Base-by-base conservation (phyloP, 1,140 invertebrate genomes). In the Mactra quadrangularis region DNA sequence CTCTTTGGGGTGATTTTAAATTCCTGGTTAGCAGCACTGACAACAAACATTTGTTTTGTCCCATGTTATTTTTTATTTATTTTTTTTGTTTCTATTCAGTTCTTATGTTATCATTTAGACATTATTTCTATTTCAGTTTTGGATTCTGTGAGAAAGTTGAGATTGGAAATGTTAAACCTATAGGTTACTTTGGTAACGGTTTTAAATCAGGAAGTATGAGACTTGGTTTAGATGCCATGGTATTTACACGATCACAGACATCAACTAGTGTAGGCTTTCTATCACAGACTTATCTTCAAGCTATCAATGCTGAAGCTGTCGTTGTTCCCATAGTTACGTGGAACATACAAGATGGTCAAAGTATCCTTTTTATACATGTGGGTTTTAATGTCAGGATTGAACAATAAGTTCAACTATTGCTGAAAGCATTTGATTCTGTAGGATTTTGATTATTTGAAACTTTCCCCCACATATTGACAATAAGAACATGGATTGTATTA, bases 171-270 rank as follows among this genome's bases (percentile, higher is more conserved):
- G 88, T 91, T 52, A 86, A 87, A 29, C 90, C 91, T 2, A 89
- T 92, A 47, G 91, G 91, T 64, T 87, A 90, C 27, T 92, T 92
- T 88, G 91, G 91, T 11, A 92, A 92, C 71, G 91, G 91, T 1
- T 92, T 92, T 74, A 92, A 92, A 76, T 91, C 90, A 19, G 91
- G 91, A 9, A 90, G 89, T 13, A 92, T 92, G 91, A 85, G 90
- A 35, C 83, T 92, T 17, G 91, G 89, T 3, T 81, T 85, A 45
- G 91, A 92, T 86, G 91, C 89, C 0, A 57, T 92, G 17, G 91
- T 92, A 9, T 90, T 92, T 70, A 92, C 91, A 17, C 76, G 86
- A n/a, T 76, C 85, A 57, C 52, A 60, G 3, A 62, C 72, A 15
- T 85, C 85, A 31, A 89, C 87, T 45, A 90, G 89, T 77, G 87